phyloP scores from a whole-genome alignment of 2,888 invertebrate genomes.

The Drosophila nr. fundita region DNA sequence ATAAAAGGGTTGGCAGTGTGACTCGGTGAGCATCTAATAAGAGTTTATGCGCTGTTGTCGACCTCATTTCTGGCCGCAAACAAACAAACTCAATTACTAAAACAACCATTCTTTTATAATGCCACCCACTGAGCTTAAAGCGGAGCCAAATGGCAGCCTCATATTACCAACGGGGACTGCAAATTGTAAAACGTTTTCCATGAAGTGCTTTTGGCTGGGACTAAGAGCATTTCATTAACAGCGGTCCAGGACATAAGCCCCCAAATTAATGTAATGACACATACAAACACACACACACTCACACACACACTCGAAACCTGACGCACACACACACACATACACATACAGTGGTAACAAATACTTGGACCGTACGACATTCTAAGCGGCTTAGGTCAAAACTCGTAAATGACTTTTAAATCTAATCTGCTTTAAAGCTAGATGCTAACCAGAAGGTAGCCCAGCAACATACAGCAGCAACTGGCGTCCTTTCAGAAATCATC shows the following conservation, averaged over 20 bases:
- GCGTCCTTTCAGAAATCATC: conserved; percentile 56
- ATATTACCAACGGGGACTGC: conserved; percentile 20
- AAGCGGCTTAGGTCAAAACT: conserved; percentile 75
- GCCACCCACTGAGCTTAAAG: conserved; percentile 54
- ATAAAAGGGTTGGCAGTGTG: not conserved
- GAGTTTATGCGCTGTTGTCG: conserved; percentile 17
- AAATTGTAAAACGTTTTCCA: conserved; percentile 57
- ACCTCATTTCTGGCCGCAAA: conserved; percentile 54
- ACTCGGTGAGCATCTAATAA: not conserved
- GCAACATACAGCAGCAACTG: conserved; percentile 12
- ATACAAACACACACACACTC: conserved; percentile 13
- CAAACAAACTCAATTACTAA: conserved; percentile 62
- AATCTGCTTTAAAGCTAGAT: conserved; percentile 60
- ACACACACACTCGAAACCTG: conserved; percentile 11
- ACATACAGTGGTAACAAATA: conserved; percentile 30
- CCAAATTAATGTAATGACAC: conserved; percentile 71
- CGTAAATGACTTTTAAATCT: conserved; percentile 75
- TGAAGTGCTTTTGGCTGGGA: conserved; percentile 51
- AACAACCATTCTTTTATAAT: conserved; percentile 63
- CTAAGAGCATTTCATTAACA: conserved; percentile 63
- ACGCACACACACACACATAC: conserved; percentile 8
- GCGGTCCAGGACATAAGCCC: conserved; percentile 54
- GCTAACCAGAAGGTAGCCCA: conserved; percentile 7
- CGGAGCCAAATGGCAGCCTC: conserved; percentile 43
- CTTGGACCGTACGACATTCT: conserved; percentile 34